Evolutionary conservation across 2,113 vertebrate species (phyloP).

Genomic region (Strix aluco): DNA sequence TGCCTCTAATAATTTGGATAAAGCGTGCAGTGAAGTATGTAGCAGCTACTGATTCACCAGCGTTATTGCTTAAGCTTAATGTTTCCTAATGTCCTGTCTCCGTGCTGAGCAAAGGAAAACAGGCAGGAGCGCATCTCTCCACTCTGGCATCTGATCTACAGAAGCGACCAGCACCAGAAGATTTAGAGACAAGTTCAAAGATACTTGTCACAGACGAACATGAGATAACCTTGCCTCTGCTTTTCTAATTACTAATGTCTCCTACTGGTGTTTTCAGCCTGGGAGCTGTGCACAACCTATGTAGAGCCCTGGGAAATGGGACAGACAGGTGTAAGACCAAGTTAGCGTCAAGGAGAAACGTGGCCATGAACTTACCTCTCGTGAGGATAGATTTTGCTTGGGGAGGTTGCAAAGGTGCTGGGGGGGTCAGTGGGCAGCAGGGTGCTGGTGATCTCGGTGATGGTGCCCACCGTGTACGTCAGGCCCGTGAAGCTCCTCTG

Average conservation of each 20-base stretch:
- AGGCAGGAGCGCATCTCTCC: background rate
- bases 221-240: background rate
- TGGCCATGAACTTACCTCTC: background rate
- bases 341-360: accelerated
- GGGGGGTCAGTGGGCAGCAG: background rate
- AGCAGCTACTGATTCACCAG: background rate
- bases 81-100: background rate
- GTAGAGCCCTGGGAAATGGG: accelerated
- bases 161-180: background rate
- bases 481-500: background rate
- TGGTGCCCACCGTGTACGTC: accelerated
- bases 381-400: background rate
- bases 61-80: background rate
- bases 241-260: background rate
- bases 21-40: accelerated
- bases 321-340: accelerated
- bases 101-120: background rate
- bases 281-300: accelerated
- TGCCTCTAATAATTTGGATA: background rate
- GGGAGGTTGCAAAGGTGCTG: background rate
- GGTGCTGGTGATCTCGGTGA: background rate
- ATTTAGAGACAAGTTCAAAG: background rate
- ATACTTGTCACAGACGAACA: background rate
- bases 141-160: background rate
- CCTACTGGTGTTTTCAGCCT: background rate